Percentiles rank a stretch among this genome's conserved stretches.
phyloP scores from a whole-genome alignment of 2,888 invertebrate genomes.

The Trisateles emortualis region DNA sequence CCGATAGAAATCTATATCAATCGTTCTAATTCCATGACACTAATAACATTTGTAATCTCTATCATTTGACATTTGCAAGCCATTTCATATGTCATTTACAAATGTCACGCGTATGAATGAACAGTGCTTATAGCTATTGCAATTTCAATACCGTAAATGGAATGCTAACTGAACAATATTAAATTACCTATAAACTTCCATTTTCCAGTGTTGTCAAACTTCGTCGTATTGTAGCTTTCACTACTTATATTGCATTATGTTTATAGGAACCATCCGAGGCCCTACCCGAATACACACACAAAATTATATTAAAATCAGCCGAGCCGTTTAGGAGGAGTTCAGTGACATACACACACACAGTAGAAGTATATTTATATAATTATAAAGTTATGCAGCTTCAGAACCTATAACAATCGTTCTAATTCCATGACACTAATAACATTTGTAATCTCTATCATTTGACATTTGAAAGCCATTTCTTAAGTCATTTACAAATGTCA shows the following conservation, averaged over 20 bases:
- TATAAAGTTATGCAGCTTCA: no score
- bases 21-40: conserved; percentile 16
- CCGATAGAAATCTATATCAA: no score
- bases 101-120: conserved; percentile 30
- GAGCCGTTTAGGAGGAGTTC: no score
- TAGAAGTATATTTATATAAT: no score
- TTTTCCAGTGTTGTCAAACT: neutral
- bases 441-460: conserved; percentile 24
- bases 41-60: conserved; percentile 14
- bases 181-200: neutral
- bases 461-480: conserved; percentile 31
- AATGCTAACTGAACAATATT: conserved; percentile 21
- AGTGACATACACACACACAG: no score
- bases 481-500: conserved; percentile 34
- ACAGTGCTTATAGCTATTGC: conserved; percentile 4
- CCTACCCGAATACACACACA: no score
- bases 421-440: conserved; percentile 13
- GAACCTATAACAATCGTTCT: conserved; percentile 22
- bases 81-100: conserved; percentile 18
- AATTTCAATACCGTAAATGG: conserved; percentile 15
- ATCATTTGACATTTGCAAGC: conserved; percentile 36
- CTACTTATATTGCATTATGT: neutral
- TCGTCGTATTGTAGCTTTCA: conserved; percentile 6
- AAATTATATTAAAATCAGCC: no score
- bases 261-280: no score